Percentiles rank a stretch among this genome's conserved stretches.
phyloP scores from a whole-genome alignment of 2,113 vertebrate genomes.

The Phrynocephalus versicolor region DNA sequence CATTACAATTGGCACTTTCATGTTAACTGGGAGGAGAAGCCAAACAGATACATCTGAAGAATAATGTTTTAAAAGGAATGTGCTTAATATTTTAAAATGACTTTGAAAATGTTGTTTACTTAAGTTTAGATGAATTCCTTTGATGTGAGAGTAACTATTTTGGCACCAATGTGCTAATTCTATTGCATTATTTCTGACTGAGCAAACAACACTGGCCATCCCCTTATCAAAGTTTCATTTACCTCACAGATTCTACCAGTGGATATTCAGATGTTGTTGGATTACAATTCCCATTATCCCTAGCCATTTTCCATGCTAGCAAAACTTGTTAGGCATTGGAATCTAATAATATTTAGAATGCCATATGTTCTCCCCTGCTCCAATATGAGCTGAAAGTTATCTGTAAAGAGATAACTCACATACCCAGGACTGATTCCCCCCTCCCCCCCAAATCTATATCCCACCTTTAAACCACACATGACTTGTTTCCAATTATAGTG shows the following conservation, averaged over 20 bases:
- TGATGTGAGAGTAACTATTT: too few relatives aligned
- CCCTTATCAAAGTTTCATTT: not conserved
- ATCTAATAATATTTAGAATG: not conserved
- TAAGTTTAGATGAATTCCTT: too few relatives aligned
- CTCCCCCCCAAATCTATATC: conserved; percentile 10
- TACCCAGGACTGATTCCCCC: not conserved
- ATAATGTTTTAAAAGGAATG: too few relatives aligned
- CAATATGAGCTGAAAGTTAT: not conserved
- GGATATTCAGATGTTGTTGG: not conserved
- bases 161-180: too few relatives aligned
- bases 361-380: not conserved
- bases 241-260: not conserved
- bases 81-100: too few relatives aligned
- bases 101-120: too few relatives aligned
- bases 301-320: not conserved
- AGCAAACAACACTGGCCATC: not conserved
- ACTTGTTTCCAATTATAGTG: conserved; percentile 18
- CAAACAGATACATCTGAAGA: too few relatives aligned
- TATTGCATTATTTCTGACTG: too few relatives aligned
- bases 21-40: too few relatives aligned
- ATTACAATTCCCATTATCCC: not conserved
- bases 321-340: not conserved
- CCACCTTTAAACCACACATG: conserved; percentile 4
- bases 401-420: not conserved
- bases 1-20: too few relatives aligned